Base-by-base conservation (phyloP, 2,888 invertebrate species). In the Masnerella sp. region DNA sequence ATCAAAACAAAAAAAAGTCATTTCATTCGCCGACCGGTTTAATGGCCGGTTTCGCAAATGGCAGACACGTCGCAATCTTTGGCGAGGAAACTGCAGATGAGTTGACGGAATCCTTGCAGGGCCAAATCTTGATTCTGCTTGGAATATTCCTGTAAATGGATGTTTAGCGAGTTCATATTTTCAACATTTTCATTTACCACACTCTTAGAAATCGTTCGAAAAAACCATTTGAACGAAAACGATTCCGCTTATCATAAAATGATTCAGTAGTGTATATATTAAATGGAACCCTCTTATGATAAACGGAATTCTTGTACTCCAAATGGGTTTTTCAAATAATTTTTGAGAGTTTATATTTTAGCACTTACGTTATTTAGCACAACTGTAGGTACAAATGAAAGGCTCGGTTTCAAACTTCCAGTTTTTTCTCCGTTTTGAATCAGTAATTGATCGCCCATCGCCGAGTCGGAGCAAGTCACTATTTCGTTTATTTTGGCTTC, bases 311-410 rank as follows among this genome's bases (percentile, higher is more conserved):
- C n/a, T n/a, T n/a, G n/a, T n/a, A n/a, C n/a, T n/a, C n/a, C n/a
- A n/a, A n/a, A n/a, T n/a, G n/a, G n/a, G n/a, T n/a, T n/a, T n/a
- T n/a, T n/a, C n/a, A n/a, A n/a, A n/a, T n/a, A n/a, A n/a, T n/a
- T n/a, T n/a, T n/a, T n/a, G n/a, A n/a, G n/a, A n/a, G n/a, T n/a
- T n/a, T n/a, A n/a, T n/a, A n/a, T n/a, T n/a, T n/a, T n/a, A n/a
- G n/a, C n/a, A 34, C 83, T 91, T 40, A 91, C 91, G 28, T 92
- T 91, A 86, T 94, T 92, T 25, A 95, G 82, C 64, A 91, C 90
- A 52, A 95, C 90, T 11, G 95, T 94, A 28, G 95, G 95, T 83
- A 95, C 94, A 80, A 94, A 95, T 25, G 89, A 89, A 1, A 91
- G 89, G 47, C 85, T 67, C 7, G 94, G 94, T 34, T 89, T 89